Evolutionary conservation across 2,797 vertebrate genomes (phyloP).

Genomic region (Sitta carolinensis): DNA sequence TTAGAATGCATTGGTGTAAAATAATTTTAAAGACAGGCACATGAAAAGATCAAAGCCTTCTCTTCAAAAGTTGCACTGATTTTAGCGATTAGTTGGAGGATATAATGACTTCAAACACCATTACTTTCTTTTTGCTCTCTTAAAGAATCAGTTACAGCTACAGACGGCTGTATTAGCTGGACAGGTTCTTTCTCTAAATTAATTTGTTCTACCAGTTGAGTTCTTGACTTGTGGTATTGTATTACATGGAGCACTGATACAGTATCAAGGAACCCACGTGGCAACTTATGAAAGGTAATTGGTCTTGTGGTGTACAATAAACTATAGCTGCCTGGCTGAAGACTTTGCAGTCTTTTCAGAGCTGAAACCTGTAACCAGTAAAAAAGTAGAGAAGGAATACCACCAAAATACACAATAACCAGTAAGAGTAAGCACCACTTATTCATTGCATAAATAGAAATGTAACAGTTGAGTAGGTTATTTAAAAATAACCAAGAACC

Average conservation of each 20-base stretch:
- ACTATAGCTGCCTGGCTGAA: not conserved
- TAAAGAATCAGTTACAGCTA: not conserved
- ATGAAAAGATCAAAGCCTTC: conserved; percentile 31
- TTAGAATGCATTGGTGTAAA: conserved; percentile 18
- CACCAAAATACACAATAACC: not conserved
- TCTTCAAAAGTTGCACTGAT: not conserved
- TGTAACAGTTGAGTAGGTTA: not conserved
- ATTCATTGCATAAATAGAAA: not conserved
- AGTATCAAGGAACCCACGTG: not conserved
- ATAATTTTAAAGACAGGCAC: not conserved
- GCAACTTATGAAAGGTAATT: not conserved
- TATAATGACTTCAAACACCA: not conserved
- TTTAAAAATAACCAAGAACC: not conserved
- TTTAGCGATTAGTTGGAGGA: not conserved
- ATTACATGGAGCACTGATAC: rapidly evolving
- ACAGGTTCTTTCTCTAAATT: not conserved
- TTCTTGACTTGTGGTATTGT: not conserved
- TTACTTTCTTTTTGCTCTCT: not conserved
- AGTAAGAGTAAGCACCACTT: not conserved
- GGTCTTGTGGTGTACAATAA: not conserved
- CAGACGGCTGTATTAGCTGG: not conserved
- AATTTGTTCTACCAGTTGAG: not conserved
- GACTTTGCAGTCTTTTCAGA: not conserved
- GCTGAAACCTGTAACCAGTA: not conserved
- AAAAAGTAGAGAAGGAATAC: not conserved